Percentiles rank a stretch among this genome's conserved stretches.
Conservation (phyloP, 2,888 invertebrate species). For the Rhimphoctona megacephalus region DNA sequence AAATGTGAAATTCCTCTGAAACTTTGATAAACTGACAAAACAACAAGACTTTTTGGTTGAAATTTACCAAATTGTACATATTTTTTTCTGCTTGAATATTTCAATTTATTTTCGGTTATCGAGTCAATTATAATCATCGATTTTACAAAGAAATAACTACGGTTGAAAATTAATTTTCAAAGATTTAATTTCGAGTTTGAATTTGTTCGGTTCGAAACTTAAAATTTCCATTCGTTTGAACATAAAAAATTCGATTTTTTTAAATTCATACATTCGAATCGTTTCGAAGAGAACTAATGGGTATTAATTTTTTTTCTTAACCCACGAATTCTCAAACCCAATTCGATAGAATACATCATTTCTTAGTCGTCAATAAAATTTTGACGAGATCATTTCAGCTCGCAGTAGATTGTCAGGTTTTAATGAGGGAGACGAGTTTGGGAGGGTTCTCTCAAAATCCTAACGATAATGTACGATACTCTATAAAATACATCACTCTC, state of each 20-base stretch:
- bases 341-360: background rate
- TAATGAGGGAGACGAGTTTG: background rate
- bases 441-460: background rate
- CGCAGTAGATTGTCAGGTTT: background rate
- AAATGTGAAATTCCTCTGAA: background rate
- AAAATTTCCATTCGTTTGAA: background rate
- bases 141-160: too few relatives aligned
- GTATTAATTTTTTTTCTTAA: background rate
- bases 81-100: background rate
- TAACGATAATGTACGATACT: slow-evolving; percentile 23
- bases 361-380: background rate
- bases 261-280: background rate
- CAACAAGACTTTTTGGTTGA: background rate
- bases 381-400: background rate
- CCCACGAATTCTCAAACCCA: background rate
- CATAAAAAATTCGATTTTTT: background rate
- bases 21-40: background rate
- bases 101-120: too few relatives aligned
- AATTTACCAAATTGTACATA: background rate
- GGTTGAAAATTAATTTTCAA: background rate
- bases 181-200: background rate
- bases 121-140: too few relatives aligned
- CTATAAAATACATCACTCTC: slow-evolving; percentile 24
- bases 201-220: background rate
- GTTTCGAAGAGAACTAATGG: background rate